Evolutionary conservation across 2,797 vertebrate species (phyloP).

Genomic region (Molossus molossus): DNA sequence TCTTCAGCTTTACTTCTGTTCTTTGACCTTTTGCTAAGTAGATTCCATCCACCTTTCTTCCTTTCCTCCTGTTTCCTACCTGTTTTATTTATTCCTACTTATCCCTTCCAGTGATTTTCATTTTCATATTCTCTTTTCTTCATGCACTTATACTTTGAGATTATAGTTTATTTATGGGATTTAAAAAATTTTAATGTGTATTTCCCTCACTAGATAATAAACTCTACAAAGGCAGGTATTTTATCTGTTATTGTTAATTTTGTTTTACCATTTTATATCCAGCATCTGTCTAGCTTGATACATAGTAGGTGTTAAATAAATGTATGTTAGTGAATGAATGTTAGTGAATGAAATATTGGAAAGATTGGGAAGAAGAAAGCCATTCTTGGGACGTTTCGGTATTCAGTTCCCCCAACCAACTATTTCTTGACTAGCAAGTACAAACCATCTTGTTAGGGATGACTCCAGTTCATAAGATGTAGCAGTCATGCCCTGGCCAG

Average conservation of each 20-base stretch:
- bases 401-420: background rate
- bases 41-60: background rate
- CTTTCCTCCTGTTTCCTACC: background rate
- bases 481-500: background rate
- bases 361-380: conserved; percentile 4
- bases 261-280: conserved; percentile 47
- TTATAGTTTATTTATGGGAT: conserved; percentile 25
- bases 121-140: conserved; percentile 17
- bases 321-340: conserved; percentile 41
- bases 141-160: conserved; percentile 3
- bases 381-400: background rate
- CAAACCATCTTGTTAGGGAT: background rate
- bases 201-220: conserved; percentile 44
- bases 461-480: conserved; percentile 28
- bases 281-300: background rate
- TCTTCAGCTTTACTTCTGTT: background rate
- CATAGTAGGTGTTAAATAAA: background rate
- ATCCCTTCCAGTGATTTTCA: background rate
- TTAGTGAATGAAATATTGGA: conserved; percentile 21
- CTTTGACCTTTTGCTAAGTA: conserved; percentile 9
- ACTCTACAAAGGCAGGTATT: background rate
- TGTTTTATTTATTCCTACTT: background rate
- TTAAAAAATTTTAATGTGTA: conserved; percentile 5
- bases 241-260: background rate
- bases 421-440: background rate